phyloP scores from a whole-genome alignment of 2,113 vertebrate genomes.

The Burhinus oedicnemus region DNA sequence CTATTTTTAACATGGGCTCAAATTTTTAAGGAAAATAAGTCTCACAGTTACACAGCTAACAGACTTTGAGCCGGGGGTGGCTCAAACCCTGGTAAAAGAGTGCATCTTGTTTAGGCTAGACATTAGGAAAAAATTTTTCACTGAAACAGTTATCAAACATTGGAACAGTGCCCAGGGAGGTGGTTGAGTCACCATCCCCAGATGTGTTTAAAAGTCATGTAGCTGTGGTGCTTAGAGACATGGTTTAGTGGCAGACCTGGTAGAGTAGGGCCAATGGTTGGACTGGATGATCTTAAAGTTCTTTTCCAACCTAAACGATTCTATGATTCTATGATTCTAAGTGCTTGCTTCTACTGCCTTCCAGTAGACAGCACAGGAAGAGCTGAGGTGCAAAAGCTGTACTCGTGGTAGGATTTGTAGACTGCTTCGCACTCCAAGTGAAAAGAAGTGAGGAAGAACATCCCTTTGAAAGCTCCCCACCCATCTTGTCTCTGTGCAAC shows the following conservation, averaged over 20 bases:
- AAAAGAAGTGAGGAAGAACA: neutral
- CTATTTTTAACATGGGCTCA: neutral
- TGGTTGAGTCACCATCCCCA: too few species aligned
- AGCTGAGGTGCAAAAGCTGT: neutral
- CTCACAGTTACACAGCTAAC: neutral
- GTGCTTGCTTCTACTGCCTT: neutral
- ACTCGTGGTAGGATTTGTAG: neutral
- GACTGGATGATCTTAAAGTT: too few species aligned
- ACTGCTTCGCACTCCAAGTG: neutral
- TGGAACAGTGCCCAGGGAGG: too few species aligned
- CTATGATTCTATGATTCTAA: too few species aligned
- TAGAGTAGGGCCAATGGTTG: too few species aligned
- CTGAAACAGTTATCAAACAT: too few species aligned
- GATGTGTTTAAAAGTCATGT: too few species aligned
- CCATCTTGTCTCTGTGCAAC: neutral
- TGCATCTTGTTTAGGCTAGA: neutral
- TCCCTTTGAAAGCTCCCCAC: neutral
- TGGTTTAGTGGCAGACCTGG: too few species aligned
- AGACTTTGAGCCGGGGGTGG: neutral
- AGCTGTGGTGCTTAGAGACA: too few species aligned
- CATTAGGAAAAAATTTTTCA: too few species aligned
- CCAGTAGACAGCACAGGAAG: neutral
- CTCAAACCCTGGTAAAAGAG: neutral
- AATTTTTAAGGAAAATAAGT: neutral
- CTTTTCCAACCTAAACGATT: too few species aligned